Percentiles rank a stretch among this genome's conserved stretches.
Evolutionary conservation across 2,797 vertebrate species (phyloP).

Genomic region (Glyptemys insculpta): DNA sequence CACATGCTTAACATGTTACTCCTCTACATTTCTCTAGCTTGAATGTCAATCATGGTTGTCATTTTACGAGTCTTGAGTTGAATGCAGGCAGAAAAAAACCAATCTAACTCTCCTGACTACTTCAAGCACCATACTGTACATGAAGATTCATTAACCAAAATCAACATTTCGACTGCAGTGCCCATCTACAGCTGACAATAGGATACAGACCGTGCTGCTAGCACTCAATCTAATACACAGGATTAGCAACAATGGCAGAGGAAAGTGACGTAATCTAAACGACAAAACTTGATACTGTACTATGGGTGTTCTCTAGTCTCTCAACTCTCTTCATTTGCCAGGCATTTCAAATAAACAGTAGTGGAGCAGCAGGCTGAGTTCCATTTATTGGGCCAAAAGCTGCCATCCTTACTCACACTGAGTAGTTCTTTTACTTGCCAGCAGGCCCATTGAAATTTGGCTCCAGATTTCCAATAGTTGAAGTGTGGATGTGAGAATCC

Average conservation of each 20-base stretch:
- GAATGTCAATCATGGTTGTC: not conserved
- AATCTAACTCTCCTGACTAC: not conserved
- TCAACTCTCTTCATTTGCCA: slow-evolving; percentile 24
- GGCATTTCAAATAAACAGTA: not conserved
- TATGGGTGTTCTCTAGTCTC: not conserved
- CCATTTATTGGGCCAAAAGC: not conserved
- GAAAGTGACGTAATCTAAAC: not conserved
- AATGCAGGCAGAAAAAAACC: not conserved
- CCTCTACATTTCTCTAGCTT: not conserved
- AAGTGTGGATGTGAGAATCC: not conserved
- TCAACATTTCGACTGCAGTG: not conserved
- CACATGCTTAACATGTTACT: not conserved
- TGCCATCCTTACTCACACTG: not conserved
- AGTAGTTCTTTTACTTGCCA: not conserved
- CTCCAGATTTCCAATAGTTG: not conserved
- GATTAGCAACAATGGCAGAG: slow-evolving; percentile 18
- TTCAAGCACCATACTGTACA: not conserved
- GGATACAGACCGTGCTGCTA: not conserved
- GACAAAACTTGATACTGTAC: not conserved
- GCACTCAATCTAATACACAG: not conserved
- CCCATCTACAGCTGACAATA: not conserved
- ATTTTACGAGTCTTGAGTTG: not conserved
- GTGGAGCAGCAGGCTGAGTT: not conserved
- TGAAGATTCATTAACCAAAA: not conserved
- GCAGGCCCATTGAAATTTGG: not conserved